A percentile compares a stretch with the other conserved stretches of the same genome.
These are phyloP conservation scores for Phenganax subtilis DNA, from an alignment of 92 coral and sea anemone species.

Conservation along the genomic window DNA sequence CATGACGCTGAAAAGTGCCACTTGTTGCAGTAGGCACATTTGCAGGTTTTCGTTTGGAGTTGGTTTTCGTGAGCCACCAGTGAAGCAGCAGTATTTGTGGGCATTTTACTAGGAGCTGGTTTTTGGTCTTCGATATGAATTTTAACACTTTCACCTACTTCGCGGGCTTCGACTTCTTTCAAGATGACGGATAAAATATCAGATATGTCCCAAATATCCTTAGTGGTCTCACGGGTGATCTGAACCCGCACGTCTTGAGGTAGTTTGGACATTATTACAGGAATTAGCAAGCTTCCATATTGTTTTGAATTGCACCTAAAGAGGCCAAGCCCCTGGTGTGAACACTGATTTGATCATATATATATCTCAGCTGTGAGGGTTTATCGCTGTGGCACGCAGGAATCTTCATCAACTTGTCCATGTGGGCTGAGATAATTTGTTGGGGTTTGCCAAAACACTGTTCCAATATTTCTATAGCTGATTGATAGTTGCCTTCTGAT, in stretches of 20 bases:
- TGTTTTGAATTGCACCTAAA: conserved; percentile 14
- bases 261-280: conserved; percentile 16
- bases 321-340: conserved; percentile 19
- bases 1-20: conserved; percentile 17
- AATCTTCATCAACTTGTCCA: conserved; percentile 15
- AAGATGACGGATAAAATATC: conserved; percentile 12
- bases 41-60: not conserved
- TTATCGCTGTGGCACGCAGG: not conserved
- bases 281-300: conserved; percentile 22
- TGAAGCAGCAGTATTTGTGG: not conserved
- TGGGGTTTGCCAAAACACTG: conserved; percentile 1
- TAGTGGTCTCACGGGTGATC: not conserved
- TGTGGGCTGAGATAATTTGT: conserved; percentile 8
- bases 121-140: not conserved
- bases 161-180: not conserved
- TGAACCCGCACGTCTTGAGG: not conserved
- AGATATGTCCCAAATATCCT: conserved; percentile 19
- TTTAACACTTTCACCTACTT: conserved; percentile 1
- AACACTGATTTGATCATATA: conserved; percentile 2
- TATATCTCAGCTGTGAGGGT: conserved; percentile 1
- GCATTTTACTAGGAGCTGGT: not conserved
- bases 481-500: not conserved
- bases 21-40: conserved; percentile 8
- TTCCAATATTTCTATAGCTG: conserved; percentile 21
- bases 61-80: not conserved